These are phyloP conservation scores for Orgyia antiqua DNA, from an alignment of 2,888 invertebrate species.

Conservation along the genomic window DNA sequence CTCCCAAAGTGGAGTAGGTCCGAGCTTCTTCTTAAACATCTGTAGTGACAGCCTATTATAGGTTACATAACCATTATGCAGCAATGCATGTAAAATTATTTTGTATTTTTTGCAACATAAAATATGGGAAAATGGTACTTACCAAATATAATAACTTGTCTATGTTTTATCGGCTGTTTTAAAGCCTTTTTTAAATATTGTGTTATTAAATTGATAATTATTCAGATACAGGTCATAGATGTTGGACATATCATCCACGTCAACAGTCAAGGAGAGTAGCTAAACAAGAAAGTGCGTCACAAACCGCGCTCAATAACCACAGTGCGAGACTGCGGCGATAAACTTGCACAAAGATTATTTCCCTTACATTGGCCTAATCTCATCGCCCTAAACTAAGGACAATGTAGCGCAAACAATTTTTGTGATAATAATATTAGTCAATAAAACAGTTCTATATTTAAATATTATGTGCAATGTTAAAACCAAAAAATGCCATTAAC, in stretches of 20 bases:
- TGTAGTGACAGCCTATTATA: too few relatives aligned
- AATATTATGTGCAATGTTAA: constrained; percentile 74
- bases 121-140: too few relatives aligned
- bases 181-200: too few relatives aligned
- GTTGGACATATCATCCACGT: constrained; percentile 42
- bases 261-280: constrained; percentile 36
- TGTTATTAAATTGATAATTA: constrained; percentile 33
- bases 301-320: constrained; percentile 37
- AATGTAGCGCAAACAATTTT: constrained; percentile 61
- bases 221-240: constrained; percentile 50
- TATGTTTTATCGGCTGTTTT: too few relatives aligned
- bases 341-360: constrained; percentile 57
- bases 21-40: too few relatives aligned
- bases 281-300: constrained; percentile 31
- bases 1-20: too few relatives aligned
- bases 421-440: constrained; percentile 46
- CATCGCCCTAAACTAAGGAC: constrained; percentile 58
- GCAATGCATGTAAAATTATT: too few relatives aligned
- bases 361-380: constrained; percentile 52
- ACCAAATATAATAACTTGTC: too few relatives aligned
- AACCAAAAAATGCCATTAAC: constrained; percentile 76
- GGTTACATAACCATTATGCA: too few relatives aligned
- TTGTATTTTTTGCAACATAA: too few relatives aligned
- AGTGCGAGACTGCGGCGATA: constrained; percentile 38
- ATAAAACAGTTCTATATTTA: constrained; percentile 62